Base-by-base conservation (phyloP, 2,888 invertebrate species). In the Rotaria socialis region DNA sequence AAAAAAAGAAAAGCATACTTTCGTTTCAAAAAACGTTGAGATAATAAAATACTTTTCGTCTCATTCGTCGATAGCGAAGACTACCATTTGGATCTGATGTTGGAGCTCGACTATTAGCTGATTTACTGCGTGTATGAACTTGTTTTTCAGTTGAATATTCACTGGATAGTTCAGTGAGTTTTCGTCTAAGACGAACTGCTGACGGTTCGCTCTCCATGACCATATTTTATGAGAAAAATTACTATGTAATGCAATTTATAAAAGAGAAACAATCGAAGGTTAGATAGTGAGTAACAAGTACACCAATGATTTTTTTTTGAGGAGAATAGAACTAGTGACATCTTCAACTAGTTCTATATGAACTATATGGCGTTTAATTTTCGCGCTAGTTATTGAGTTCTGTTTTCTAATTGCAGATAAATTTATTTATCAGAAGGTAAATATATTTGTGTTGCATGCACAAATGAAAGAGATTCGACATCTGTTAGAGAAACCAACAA, bases 41-140 rank as follows among this genome's bases (percentile, higher is more conserved):
- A 6, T 35, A 27, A 35, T 27, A 67, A 35, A 7, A 22, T n/a
- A 67, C 67, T 67, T 67, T 67, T 67, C 67, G 67, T 35, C 67
- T 67, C 67, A 67, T 67, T 67, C 67, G 67, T 67, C 67, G 67
- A 67, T 67, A 67, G 11, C 67, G 67, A 67, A 67, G 67, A 67
- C 67, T 67, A 67, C 27, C 67, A 35, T 67, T 67, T 16, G 67
- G 67, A 67, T 67, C 67, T n/a, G 67, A 67, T 67, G 35, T 11
- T 14, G 67, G 67, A 3, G 4, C 67, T 67, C 67, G 35, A 67
- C 67, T 67, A 67, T 35, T 35, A 27, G 27, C 35, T 27, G 67
- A 67, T 67, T 35, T 67, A 35, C 67, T 67, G 0, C 35, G 35
- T 35, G 35, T 22, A 16, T 67, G 67, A 67, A 67, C 35, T 67